Evolutionary conservation across 2,888 invertebrate genomes (phyloP), one percentile per base, ranked within the genome.

Genomic region (Aporophyla nigra): DNA sequence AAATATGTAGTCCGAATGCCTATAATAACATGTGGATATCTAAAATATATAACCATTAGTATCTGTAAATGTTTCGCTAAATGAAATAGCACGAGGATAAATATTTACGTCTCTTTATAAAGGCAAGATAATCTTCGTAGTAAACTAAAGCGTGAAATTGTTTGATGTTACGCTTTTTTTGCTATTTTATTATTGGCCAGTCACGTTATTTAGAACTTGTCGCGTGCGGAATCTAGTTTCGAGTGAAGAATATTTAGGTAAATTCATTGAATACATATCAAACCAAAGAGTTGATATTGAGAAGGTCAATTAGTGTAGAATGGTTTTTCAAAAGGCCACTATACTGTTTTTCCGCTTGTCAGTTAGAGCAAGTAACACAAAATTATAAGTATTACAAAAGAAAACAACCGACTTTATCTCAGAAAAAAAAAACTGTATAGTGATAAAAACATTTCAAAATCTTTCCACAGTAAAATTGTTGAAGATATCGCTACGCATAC

Each of bases 61-160:
- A n/a, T 27, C 24, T 71, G 12, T 53, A 61, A 24, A 61, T 24
- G 12, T 12, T 54, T n/a, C 16, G 27, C 61, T 70, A 70, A 70
- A n/a, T 33, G 83, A 83, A 70, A 78, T 40, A 83, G 72, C 68
- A 81, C 51, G 83, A 83, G 78, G 78, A 83, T 77, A 83, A 69
- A 69, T 69, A 66, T 66, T 66, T 72, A 81, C 54, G 16, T 40
- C 46, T 46, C 61, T 46, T 46, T 12, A 9, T 9, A 43, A 43
- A 78, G 62, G 0, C 19, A 40, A 66, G 69, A 70, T 61, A 54
- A 82, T 65, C 51, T 58, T 58, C 19, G 43, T 63, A 68, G 71
- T 68, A 78, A 80, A 59, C 9, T 24, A 24, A 82, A 49, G 65
- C 65, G 68, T 69, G 58, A 76, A 79, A 82, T 82, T 63, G 40